Conservation (phyloP, 1,140 invertebrate species). For the Papilio polytes region DNA sequence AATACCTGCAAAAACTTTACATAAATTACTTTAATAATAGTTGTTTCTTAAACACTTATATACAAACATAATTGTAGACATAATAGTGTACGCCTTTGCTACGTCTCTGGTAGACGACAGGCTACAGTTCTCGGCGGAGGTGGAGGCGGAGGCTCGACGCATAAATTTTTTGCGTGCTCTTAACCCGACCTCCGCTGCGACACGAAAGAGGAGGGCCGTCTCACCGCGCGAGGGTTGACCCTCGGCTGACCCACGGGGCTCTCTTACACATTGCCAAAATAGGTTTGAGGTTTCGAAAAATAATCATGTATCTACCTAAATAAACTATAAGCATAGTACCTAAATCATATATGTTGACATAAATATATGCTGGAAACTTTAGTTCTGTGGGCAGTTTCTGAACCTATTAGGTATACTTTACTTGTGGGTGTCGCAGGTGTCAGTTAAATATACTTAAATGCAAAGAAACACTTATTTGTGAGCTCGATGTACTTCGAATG, state of each 20-base stretch:
- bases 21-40: too few species aligned
- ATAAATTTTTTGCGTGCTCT: slow-evolving; percentile 11
- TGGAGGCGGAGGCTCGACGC: not conserved
- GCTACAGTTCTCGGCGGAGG: not conserved
- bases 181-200: not conserved
- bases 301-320: too few species aligned
- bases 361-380: not conserved
- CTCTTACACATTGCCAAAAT: not conserved
- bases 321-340: too few species aligned
- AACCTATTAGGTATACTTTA: not conserved
- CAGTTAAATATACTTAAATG: too few species aligned
- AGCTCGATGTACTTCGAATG: too few species aligned
- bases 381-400: not conserved
- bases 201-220: slow-evolving; percentile 1
- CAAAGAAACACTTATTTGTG: too few species aligned
- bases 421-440: too few species aligned
- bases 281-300: not conserved
- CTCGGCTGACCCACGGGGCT: not conserved
- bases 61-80: too few species aligned
- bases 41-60: too few species aligned
- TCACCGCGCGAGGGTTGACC: not conserved
- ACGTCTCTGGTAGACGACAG: not conserved
- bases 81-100: too few species aligned
- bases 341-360: not conserved
- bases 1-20: too few species aligned